phyloP scores from a whole-genome alignment of 2,888 invertebrate species.

The Erebia ligea region DNA sequence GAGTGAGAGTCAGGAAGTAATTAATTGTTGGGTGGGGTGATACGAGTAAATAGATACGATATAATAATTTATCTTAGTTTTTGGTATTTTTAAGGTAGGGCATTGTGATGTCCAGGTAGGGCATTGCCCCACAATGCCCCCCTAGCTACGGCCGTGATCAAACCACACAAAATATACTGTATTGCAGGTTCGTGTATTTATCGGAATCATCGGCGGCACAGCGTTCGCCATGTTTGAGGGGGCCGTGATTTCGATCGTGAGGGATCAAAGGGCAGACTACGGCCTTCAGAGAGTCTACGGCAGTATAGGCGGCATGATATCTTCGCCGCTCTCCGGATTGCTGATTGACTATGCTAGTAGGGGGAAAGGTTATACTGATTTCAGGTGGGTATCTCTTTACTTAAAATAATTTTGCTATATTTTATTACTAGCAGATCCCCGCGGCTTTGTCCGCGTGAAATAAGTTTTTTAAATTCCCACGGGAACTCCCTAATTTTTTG shows the following conservation, averaged over 20 bases:
- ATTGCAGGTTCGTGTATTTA: conserved; percentile 78
- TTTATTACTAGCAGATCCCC: no score
- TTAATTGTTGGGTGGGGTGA: no score
- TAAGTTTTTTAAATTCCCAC: no score
- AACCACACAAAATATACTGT: neutral
- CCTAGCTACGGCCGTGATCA: no score
- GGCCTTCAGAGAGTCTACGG: conserved; percentile 90
- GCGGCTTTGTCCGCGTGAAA: no score
- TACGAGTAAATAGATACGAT: no score
- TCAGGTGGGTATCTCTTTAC: conserved; percentile 77
- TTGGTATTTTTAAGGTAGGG: no score
- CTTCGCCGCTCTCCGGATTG: conserved; percentile 89
- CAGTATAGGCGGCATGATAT: conserved; percentile 90
- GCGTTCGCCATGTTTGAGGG: conserved; percentile 92
- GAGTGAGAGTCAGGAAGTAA: no score
- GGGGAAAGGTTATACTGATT: conserved; percentile 88
- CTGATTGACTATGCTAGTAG: conserved; percentile 89
- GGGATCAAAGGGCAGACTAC: conserved; percentile 90
- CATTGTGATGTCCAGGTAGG: no score
- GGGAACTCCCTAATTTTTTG: no score
- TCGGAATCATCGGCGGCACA: conserved; percentile 88
- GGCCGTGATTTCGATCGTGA: conserved; percentile 89
- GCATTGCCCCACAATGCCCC: no score
- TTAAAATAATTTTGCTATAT: neutral
- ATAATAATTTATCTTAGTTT: no score